Percentiles rank a stretch among this genome's conserved stretches.
Evolutionary conservation across 1,140 invertebrate genomes (phyloP).

Genomic region (Rhyzopertha dominica): DNA sequence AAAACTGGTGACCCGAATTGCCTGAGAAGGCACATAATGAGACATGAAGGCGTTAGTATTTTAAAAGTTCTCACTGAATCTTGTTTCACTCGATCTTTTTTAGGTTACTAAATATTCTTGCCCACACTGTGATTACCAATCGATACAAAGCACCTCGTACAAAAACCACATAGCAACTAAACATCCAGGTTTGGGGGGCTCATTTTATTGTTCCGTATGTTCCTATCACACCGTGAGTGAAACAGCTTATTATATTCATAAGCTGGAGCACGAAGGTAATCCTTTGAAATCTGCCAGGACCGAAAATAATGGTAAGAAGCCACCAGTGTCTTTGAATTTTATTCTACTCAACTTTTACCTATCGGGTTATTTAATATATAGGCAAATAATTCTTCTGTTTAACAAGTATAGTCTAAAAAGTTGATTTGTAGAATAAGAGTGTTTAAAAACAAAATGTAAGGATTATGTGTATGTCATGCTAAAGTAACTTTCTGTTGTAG

Average conservation of each 20-base stretch:
- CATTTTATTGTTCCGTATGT: slow-evolving; percentile 56
- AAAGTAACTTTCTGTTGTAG: too few relatives aligned
- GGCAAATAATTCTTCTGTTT: too few relatives aligned
- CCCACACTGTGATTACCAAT: slow-evolving; percentile 62
- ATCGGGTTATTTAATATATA: too few relatives aligned
- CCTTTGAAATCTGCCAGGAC: slow-evolving; percentile 20
- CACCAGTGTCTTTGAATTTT: too few relatives aligned
- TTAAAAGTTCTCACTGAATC: slow-evolving; percentile 6
- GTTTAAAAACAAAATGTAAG: too few relatives aligned
- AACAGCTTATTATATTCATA: slow-evolving; percentile 52
- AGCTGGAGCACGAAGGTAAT: slow-evolving; percentile 54
- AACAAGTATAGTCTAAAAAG: too few relatives aligned
- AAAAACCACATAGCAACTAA: slow-evolving; percentile 62
- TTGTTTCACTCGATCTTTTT: slow-evolving; percentile 10
- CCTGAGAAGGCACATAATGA: slow-evolving; percentile 65
- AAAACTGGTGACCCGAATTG: slow-evolving; percentile 69
- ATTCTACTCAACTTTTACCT: too few relatives aligned
- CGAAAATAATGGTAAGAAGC: slow-evolving; percentile 4
- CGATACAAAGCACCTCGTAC: slow-evolving; percentile 62
- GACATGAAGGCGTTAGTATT: slow-evolving; percentile 61
- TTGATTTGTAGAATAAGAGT: too few relatives aligned
- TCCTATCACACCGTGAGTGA: slow-evolving; percentile 57
- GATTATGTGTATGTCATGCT: too few relatives aligned
- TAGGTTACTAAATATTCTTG: slow-evolving; percentile 54
- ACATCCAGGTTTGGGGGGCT: slow-evolving; percentile 55